Conservation (phyloP, 2,797 vertebrate genomes). For the Perodicticus potto region DNA sequence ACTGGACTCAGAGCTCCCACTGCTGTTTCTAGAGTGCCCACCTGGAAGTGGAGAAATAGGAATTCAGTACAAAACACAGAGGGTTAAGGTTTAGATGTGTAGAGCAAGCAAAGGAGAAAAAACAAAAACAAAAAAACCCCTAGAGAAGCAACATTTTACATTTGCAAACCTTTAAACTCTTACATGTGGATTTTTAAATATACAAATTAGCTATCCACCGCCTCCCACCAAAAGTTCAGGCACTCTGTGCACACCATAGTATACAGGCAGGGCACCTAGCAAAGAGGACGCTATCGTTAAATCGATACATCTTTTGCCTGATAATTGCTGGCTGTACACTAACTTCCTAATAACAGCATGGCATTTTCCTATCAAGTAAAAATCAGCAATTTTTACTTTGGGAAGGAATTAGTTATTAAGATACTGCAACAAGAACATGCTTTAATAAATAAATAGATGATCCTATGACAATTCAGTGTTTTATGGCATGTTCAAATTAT, state of each 20-base stretch:
- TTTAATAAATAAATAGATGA: constrained; percentile 54
- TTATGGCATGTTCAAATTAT: constrained; percentile 49
- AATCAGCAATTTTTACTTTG: constrained; percentile 53
- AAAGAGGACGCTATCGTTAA: constrained; percentile 39
- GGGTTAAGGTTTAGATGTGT: constrained; percentile 86
- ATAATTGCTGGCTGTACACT: constrained; percentile 33
- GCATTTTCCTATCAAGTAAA: constrained; percentile 47
- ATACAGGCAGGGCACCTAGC: not conserved
- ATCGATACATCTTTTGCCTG: constrained; percentile 21
- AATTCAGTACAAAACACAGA: constrained; percentile 89
- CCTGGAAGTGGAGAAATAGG: constrained; percentile 96
- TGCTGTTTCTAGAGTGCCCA: constrained; percentile 99
- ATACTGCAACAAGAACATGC: constrained; percentile 44
- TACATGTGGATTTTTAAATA: constrained; percentile 65
- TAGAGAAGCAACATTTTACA: constrained; percentile 83
- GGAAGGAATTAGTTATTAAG: constrained; percentile 47
- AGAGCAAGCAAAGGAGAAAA: constrained; percentile 85
- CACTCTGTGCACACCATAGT: not conserved
- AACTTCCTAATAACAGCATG: constrained; percentile 49
- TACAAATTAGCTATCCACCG: not conserved
- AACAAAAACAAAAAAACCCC: constrained; percentile 84
- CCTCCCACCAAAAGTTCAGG: constrained; percentile 65
- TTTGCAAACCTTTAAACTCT: constrained; percentile 70
- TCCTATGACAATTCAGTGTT: constrained; percentile 9
- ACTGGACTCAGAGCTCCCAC: constrained; percentile 99